Evolutionary conservation across 1,140 invertebrate species (phyloP).

Genomic region (Drepana arcuata): DNA sequence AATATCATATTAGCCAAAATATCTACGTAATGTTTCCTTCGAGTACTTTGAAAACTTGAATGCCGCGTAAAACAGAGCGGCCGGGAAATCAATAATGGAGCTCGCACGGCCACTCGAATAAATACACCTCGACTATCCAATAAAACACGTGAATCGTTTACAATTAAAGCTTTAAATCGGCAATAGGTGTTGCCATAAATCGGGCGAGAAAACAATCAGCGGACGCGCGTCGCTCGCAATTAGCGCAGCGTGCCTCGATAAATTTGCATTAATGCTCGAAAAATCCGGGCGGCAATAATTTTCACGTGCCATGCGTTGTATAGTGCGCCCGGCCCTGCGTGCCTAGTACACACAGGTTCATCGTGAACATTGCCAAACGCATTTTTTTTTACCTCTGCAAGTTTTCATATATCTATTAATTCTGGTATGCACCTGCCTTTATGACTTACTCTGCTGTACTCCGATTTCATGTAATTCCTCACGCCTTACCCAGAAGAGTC

Average conservation of each 20-base stretch:
- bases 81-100: constrained; percentile 65
- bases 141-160: constrained; percentile 69
- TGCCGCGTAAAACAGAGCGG: constrained; percentile 35
- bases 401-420: too few relatives aligned
- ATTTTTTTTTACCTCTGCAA: constrained; percentile 10
- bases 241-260: constrained; percentile 66
- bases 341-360: constrained; percentile 7
- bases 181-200: constrained; percentile 72
- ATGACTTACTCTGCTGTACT: too few relatives aligned
- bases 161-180: constrained; percentile 72
- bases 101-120: constrained; percentile 59
- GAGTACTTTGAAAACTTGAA: constrained; percentile 40
- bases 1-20: too few relatives aligned
- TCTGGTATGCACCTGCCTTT: too few relatives aligned
- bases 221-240: constrained; percentile 62
- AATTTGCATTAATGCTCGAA: constrained; percentile 71
- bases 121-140: constrained; percentile 66
- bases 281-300: constrained; percentile 68
- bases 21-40: too few relatives aligned
- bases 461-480: too few relatives aligned
- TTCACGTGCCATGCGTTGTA: constrained; percentile 48
- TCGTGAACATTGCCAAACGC: constrained; percentile 9
- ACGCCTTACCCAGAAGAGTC: too few relatives aligned
- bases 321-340: constrained; percentile 16
- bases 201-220: constrained; percentile 68